Conservation (phyloP, 2,113 vertebrate species). For the Eulemur macaco region DNA sequence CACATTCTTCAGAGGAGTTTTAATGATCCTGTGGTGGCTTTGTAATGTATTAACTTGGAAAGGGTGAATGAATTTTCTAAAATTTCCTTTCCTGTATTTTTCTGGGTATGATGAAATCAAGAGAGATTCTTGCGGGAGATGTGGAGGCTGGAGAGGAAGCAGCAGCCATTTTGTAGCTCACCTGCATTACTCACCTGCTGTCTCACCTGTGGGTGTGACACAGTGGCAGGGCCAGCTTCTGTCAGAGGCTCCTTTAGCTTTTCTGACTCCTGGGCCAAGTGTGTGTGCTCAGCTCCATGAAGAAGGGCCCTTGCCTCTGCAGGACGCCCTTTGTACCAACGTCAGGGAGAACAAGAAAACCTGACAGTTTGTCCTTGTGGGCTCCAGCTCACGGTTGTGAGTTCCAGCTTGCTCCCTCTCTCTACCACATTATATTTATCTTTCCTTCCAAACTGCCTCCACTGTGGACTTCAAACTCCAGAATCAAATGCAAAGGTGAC, state of each 20-base stretch:
- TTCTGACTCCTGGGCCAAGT: not conserved
- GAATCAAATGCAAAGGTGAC: not conserved
- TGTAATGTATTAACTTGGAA: not conserved
- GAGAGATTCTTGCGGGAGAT: not conserved
- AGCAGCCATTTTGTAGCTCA: not conserved
- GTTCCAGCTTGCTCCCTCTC: not conserved
- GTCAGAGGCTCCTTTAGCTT: no score
- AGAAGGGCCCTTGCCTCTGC: not conserved
- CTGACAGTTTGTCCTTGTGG: not conserved
- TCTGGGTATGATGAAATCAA: not conserved
- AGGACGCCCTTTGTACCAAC: not conserved
- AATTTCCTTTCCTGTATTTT: not conserved
- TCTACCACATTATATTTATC: not conserved
- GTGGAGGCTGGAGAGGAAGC: not conserved
- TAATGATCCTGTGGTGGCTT: not conserved
- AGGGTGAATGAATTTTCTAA: not conserved
- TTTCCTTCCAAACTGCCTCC: not conserved
- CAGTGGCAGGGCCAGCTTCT: not conserved
- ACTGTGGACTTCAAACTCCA: not conserved
- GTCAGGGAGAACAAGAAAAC: not conserved
- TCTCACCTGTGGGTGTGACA: rapidly evolving
- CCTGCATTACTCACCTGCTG: rapidly evolving
- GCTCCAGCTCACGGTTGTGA: not conserved
- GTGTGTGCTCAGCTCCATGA: not conserved
- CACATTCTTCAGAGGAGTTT: not conserved